phyloP scores from a whole-genome alignment of 2,113 vertebrate species.

The Oryzias curvinotus region DNA sequence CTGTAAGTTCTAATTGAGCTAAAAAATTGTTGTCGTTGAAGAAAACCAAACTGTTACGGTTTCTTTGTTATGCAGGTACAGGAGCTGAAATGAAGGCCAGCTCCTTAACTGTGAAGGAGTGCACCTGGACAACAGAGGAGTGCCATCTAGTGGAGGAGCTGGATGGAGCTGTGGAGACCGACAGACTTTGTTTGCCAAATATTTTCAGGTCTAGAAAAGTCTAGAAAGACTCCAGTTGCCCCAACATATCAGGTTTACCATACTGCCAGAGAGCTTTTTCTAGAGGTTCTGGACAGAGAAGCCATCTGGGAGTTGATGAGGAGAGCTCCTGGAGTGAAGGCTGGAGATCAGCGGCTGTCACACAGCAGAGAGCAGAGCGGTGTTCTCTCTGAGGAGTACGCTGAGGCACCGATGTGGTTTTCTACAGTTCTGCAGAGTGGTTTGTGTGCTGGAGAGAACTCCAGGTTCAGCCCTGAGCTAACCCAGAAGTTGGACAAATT shows the following conservation, averaged over 20 bases:
- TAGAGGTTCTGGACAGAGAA: slow-evolving; percentile 58
- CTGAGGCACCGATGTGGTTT: slow-evolving; percentile 58
- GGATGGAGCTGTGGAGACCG: slow-evolving; percentile 21
- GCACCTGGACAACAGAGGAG: slow-evolving; percentile 66
- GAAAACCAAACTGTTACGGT: neutral
- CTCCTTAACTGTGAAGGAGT: slow-evolving; percentile 55
- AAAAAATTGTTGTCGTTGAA: neutral
- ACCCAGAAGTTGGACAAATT: slow-evolving; percentile 51
- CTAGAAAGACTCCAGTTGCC: slow-evolving; percentile 18
- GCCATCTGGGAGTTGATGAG: slow-evolving; percentile 50
- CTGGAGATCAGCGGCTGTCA: slow-evolving; percentile 8
- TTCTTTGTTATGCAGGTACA: slow-evolving; percentile 6
- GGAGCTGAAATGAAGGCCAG: slow-evolving; percentile 58
- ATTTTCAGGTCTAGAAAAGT: slow-evolving; percentile 63
- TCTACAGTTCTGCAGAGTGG: slow-evolving; percentile 62
- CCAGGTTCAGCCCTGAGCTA: slow-evolving; percentile 25
- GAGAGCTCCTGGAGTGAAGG: slow-evolving; percentile 32
- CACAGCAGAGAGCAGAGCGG: slow-evolving; percentile 34
- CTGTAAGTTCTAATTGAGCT: neutral
- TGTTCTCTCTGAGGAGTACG: slow-evolving; percentile 47
- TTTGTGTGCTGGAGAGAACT: slow-evolving; percentile 39
- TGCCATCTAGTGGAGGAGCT: slow-evolving; percentile 48
- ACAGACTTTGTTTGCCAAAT: slow-evolving; percentile 54
- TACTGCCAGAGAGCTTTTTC: slow-evolving; percentile 56
- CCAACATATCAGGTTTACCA: slow-evolving; percentile 43